phyloP scores from a whole-genome alignment of 37 sponge, comb jelly and placozoan species.

The Ephydatia muelleri region DNA sequence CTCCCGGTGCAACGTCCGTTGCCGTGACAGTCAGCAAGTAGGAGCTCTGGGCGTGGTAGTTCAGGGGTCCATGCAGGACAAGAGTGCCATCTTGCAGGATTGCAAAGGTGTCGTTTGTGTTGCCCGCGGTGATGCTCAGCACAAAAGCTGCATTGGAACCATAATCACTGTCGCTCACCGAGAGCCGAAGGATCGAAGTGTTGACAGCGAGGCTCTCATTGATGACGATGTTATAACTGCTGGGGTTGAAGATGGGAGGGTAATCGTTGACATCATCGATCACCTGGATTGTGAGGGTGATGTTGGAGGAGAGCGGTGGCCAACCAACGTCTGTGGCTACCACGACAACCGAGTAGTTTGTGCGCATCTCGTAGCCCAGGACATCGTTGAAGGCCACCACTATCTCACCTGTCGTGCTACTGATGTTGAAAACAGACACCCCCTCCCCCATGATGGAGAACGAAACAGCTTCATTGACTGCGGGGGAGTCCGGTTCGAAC shows the following conservation, averaged over 20 bases:
- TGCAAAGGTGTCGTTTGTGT: slow-evolving; percentile 8
- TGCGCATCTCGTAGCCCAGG: slow-evolving; percentile 28
- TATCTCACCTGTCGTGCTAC: slow-evolving; percentile 29
- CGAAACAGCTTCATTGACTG: neutral
- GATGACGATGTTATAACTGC: slow-evolving; percentile 7
- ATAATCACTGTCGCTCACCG: slow-evolving; percentile 30
- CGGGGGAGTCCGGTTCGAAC: slow-evolving; percentile 5
- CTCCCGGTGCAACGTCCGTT: slow-evolving; percentile 7
- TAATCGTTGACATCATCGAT: slow-evolving; percentile 54
- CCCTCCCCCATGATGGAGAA: slow-evolving; percentile 28
- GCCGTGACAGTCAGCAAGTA: slow-evolving; percentile 29
- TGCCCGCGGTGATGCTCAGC: slow-evolving; percentile 2
- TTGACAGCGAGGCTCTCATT: slow-evolving; percentile 29
- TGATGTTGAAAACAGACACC: slow-evolving; percentile 1
- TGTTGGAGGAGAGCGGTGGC: slow-evolving; percentile 47
- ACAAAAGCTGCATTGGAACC: slow-evolving; percentile 24
- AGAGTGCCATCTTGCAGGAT: slow-evolving; percentile 27
- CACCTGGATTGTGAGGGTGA: slow-evolving; percentile 4
- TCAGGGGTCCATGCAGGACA: slow-evolving; percentile 15
- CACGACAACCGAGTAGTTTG: slow-evolving; percentile 35
- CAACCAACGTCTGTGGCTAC: slow-evolving; percentile 47
- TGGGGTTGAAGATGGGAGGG: slow-evolving; percentile 42
- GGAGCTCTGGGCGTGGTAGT: slow-evolving; percentile 13
- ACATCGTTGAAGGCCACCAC: neutral
- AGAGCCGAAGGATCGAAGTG: slow-evolving; percentile 3